Evolutionary conservation across 2,797 vertebrate genomes (phyloP).

Genomic region (Odontamblyopus rebecca): DNA sequence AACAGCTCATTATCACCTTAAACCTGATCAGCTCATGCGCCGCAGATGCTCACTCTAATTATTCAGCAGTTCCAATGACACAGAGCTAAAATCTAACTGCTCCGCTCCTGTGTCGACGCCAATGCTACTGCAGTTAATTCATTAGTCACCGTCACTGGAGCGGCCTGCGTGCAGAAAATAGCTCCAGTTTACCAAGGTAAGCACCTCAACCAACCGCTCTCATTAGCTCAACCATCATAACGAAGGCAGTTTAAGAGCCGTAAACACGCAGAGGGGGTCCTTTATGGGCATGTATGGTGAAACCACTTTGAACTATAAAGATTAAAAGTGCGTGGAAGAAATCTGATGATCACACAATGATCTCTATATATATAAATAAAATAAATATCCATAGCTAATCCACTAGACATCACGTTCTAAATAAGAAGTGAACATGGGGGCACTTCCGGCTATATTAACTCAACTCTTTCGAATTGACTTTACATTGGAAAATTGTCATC

Average conservation of each 20-base stretch:
- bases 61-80: neutral
- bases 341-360: too few species aligned
- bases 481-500: too few species aligned
- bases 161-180: slow-evolving; percentile 16
- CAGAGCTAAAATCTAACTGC: slow-evolving; percentile 8
- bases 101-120: slow-evolving; percentile 7
- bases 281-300: neutral
- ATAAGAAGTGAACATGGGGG: too few species aligned
- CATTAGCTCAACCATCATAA: slow-evolving; percentile 35
- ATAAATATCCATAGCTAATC: too few species aligned
- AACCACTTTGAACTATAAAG: neutral
- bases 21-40: slow-evolving; percentile 23
- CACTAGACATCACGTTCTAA: too few species aligned
- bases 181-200: slow-evolving; percentile 18
- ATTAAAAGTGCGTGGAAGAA: neutral
- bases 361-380: too few species aligned
- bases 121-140: slow-evolving; percentile 12
- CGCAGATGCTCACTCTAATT: slow-evolving; percentile 7
- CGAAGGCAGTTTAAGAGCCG: slow-evolving; percentile 21
- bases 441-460: too few species aligned
- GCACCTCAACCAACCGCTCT: slow-evolving; percentile 25
- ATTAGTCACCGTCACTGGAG: neutral
- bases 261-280: neutral
- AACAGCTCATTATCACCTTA: slow-evolving; percentile 12
- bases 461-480: too few species aligned